Conservation (phyloP, 1,140 invertebrate genomes). For the Nilaparvata lugens region DNA sequence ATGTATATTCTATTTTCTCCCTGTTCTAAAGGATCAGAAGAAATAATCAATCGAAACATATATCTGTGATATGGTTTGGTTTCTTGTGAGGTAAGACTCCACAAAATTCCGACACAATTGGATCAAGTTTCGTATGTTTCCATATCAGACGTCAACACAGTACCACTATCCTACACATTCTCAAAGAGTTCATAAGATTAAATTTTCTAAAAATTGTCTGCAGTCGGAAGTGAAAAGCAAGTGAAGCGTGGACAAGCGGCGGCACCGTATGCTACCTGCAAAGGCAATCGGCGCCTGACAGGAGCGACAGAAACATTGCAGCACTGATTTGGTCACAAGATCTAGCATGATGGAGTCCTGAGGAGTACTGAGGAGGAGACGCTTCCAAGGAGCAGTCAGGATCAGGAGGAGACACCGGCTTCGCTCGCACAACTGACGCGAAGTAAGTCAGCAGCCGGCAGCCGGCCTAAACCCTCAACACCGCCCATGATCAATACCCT, state of each 20-base stretch:
- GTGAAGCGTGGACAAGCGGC: neutral
- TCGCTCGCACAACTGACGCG: neutral
- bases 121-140: too few relatives aligned
- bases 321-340: slow-evolving; percentile 73
- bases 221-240: neutral
- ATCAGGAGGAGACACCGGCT: neutral
- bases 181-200: neutral
- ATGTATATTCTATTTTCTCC: too few relatives aligned
- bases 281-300: slow-evolving; percentile 68
- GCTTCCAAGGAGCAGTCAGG: neutral
- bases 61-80: too few relatives aligned
- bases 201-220: neutral
- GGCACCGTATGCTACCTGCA: slow-evolving; percentile 43
- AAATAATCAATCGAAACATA: too few relatives aligned
- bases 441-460: too few relatives aligned
- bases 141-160: too few relatives aligned
- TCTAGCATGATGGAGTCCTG: slow-evolving; percentile 54
- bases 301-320: slow-evolving; percentile 83
- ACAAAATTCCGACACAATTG: too few relatives aligned
- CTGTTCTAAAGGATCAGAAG: too few relatives aligned
- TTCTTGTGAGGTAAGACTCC: too few relatives aligned
- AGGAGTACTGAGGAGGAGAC: slow-evolving; percentile 23
- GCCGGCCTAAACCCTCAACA: neutral
- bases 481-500: neutral
- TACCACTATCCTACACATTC: neutral